A percentile compares a stretch with the other conserved stretches of the same genome.
Evolutionary conservation across 2,797 vertebrate species (phyloP).

Genomic region (Heterohyrax brucei): DNA sequence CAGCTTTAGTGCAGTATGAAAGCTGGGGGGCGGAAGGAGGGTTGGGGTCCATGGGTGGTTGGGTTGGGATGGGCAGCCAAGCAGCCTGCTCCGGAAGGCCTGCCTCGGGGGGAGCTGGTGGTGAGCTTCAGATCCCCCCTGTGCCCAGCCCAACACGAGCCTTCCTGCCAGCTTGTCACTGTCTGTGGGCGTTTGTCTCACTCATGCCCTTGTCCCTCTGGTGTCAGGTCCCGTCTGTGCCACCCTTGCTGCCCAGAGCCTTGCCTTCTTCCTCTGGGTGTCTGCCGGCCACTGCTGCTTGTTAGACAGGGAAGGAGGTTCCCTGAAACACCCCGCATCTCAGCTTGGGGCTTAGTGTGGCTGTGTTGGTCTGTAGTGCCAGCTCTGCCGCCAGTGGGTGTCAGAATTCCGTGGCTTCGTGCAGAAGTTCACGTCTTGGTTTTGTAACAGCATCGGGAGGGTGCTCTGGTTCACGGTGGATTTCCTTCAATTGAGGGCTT

Average conservation of each 20-base stretch:
- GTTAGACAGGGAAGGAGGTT: neutral
- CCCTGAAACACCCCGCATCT: rapidly evolving
- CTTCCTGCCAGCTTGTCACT: too few species aligned
- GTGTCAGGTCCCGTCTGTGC: neutral
- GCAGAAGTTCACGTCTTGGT: neutral
- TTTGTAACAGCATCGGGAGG: neutral
- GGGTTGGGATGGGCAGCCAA: neutral
- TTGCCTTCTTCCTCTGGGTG: neutral
- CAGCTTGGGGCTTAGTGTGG: rapidly evolving
- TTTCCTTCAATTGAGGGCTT: neutral
- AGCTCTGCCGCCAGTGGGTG: neutral
- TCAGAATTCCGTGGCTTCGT: neutral
- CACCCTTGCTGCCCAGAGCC: neutral
- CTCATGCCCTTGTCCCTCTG: too few species aligned
- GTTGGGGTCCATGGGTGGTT: neutral
- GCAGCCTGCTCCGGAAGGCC: neutral
- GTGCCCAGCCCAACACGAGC: neutral
- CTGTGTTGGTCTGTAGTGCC: neutral
- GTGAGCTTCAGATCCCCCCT: too few species aligned
- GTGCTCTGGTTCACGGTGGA: neutral
- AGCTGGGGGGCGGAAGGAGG: neutral
- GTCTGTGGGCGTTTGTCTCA: too few species aligned
- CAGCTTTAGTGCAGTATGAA: neutral
- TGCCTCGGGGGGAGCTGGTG: neutral
- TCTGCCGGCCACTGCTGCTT: neutral